phyloP scores from a whole-genome alignment of 2,888 invertebrate species.

The Allygus modestus region DNA sequence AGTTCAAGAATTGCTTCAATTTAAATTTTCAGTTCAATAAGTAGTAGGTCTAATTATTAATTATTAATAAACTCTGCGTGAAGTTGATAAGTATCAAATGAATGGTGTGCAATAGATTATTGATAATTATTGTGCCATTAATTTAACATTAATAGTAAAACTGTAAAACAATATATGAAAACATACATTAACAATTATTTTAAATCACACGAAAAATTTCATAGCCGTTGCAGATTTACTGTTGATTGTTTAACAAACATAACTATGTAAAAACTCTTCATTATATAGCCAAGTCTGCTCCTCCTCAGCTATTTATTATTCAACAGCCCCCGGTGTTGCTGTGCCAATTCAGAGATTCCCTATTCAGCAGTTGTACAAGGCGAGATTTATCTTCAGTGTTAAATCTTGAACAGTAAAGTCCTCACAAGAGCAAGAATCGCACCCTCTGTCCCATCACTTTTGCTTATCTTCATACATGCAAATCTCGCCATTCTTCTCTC shows the following conservation, averaged over 20 bases:
- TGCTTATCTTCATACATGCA: conserved; percentile 9
- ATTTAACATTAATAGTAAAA: too few relatives aligned
- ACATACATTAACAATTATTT: too few relatives aligned
- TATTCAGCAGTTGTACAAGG: conserved; percentile 19
- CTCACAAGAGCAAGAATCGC: neutral
- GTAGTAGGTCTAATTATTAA: too few relatives aligned
- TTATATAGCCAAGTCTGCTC: neutral
- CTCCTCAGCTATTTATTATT: conserved; percentile 8
- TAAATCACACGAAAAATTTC: too few relatives aligned
- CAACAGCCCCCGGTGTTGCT: conserved; percentile 12
- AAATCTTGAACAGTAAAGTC: conserved; percentile 11
- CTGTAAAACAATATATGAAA: too few relatives aligned
- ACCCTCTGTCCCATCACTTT: neutral
- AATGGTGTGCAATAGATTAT: too few relatives aligned
- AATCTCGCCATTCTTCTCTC: neutral
- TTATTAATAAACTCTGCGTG: too few relatives aligned
- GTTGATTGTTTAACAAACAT: conserved; percentile 6
- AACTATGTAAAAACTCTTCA: neutral
- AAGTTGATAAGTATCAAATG: too few relatives aligned
- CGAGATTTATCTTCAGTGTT: neutral
- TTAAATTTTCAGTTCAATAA: too few relatives aligned
- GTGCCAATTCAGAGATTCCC: conserved; percentile 25
- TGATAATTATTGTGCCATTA: too few relatives aligned
- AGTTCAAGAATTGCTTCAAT: too few relatives aligned
- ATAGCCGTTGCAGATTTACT: neutral